Conservation (phyloP, 2,113 vertebrate species). For the Eublepharis macularius region DNA sequence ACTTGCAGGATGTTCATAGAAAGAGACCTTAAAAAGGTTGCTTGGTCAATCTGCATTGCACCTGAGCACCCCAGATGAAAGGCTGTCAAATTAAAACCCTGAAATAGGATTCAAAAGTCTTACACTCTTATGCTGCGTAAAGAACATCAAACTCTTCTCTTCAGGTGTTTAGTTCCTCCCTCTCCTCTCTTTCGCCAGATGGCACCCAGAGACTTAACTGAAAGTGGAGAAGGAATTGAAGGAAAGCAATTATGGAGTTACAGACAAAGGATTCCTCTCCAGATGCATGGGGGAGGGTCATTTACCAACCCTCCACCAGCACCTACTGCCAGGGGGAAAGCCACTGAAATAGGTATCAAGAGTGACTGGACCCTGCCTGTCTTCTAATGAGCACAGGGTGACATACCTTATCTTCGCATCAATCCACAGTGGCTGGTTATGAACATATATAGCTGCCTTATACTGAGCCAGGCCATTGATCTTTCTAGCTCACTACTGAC, state of each 20-base stretch:
- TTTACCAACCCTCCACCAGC: conserved; percentile 1
- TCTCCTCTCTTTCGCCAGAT: conserved; percentile 35
- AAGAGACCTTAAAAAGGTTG: background rate
- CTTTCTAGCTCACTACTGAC: too few relatives aligned
- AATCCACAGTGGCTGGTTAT: too few relatives aligned
- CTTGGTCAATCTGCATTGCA: background rate
- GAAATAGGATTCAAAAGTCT: conserved; percentile 45
- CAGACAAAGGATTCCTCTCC: conserved; percentile 49
- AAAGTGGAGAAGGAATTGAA: conserved; percentile 44
- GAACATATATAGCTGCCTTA: too few relatives aligned
- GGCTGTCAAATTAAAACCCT: conserved; percentile 26
- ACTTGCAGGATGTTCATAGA: background rate
- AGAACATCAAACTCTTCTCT: background rate
- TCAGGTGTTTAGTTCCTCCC: background rate
- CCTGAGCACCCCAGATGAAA: background rate
- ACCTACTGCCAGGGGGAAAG: conserved; percentile 14
- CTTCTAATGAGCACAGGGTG: background rate
- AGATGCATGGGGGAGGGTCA: background rate
- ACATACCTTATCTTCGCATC: background rate
- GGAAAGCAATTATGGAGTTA: conserved; percentile 54
- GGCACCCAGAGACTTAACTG: conserved; percentile 45
- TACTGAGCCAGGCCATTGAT: too few relatives aligned
- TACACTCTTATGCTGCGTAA: background rate
- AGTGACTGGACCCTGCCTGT: too few relatives aligned
- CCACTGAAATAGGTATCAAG: background rate